Conservation (phyloP, 2,888 invertebrate genomes). For the Nebria brevicollis region DNA sequence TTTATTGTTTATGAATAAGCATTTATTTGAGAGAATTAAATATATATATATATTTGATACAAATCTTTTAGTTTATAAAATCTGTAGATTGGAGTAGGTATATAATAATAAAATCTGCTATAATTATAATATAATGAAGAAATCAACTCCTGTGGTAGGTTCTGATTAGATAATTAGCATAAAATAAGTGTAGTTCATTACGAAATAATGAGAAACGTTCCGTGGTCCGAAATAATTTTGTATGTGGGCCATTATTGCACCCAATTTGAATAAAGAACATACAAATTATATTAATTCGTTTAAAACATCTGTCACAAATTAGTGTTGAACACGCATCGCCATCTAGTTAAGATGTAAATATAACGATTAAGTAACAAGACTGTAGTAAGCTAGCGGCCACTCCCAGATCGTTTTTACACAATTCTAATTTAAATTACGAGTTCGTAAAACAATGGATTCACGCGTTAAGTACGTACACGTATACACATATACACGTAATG, state of each 20-base stretch:
- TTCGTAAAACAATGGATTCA: constrained; percentile 34
- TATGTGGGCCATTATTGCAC: not conserved
- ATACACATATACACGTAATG: not conserved
- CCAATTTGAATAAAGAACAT: not conserved
- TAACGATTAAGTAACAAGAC: not conserved
- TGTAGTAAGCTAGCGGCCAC: constrained; percentile 8
- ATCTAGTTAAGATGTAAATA: not conserved
- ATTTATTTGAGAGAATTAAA: too few species aligned
- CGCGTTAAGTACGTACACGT: constrained; percentile 10
- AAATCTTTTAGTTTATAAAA: too few species aligned
- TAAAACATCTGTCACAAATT: constrained; percentile 34
- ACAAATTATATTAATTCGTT: not conserved
- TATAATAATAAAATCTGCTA: too few species aligned
- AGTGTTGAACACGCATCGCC: constrained; percentile 22
- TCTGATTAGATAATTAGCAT: not conserved
- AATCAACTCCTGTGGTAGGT: not conserved
- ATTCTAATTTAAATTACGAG: constrained; percentile 34
- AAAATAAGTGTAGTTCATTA: not conserved
- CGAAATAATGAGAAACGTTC: not conserved
- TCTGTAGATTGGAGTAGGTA: too few species aligned
- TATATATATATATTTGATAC: too few species aligned
- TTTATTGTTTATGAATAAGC: too few species aligned
- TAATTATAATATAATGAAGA: too few species aligned
- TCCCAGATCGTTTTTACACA: constrained; percentile 23
- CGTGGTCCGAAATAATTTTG: not conserved